phyloP scores from a whole-genome alignment of 2,888 invertebrate species.

The Sycophila texana region DNA sequence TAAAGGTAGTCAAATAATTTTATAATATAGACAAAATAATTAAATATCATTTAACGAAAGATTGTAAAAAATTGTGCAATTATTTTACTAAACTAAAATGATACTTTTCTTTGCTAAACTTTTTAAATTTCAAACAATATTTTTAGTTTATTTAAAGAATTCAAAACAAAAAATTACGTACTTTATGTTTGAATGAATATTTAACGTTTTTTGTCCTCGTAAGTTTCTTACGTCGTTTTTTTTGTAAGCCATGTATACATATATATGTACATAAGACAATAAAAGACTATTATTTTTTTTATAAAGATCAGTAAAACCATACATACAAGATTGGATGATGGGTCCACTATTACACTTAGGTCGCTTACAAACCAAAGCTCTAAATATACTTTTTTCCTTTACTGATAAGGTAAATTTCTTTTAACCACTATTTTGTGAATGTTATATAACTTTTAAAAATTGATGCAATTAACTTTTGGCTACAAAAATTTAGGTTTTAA shows the following conservation, averaged over 20 bases:
- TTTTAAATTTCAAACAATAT: too few species aligned
- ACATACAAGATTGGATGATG: slow-evolving; percentile 31
- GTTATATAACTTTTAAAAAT: neutral
- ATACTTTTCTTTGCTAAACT: too few species aligned
- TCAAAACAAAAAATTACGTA: too few species aligned
- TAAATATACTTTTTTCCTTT: slow-evolving; percentile 78
- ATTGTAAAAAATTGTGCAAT: too few species aligned
- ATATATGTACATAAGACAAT: neutral
- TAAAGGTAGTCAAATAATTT: too few species aligned
- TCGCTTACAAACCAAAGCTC: slow-evolving; percentile 75
- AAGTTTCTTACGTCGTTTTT: neutral
- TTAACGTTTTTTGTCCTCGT: neutral
- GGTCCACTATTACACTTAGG: slow-evolving; percentile 68
- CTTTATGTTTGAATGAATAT: too few species aligned
- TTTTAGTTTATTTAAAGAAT: too few species aligned
- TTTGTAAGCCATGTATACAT: too few species aligned
- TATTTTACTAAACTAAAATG: too few species aligned
- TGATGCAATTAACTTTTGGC: neutral
- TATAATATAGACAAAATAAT: too few species aligned
- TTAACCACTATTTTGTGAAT: neutral
- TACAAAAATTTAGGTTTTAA: slow-evolving; percentile 50
- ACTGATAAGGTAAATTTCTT: slow-evolving; percentile 75
- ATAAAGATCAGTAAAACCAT: slow-evolving; percentile 76
- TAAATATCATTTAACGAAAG: too few species aligned
- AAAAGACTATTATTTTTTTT: neutral